Percentiles rank a stretch among this genome's conserved stretches.
Evolutionary conservation across 2,797 vertebrate species (phyloP).

Genomic region (Pterois miles): DNA sequence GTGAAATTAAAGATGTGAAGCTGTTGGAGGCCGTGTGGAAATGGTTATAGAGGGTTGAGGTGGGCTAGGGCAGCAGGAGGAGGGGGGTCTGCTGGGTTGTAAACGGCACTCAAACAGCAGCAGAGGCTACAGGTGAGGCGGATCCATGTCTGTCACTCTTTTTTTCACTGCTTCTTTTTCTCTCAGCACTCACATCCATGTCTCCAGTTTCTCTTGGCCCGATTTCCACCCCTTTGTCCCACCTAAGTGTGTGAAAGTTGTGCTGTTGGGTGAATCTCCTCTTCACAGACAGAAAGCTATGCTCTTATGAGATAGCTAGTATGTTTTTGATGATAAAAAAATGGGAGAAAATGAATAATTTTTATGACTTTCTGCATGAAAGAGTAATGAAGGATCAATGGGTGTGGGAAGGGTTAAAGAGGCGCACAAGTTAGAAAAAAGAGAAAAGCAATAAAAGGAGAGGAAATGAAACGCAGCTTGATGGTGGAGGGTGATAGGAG

Average conservation of each 20-base stretch:
- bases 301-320: neutral
- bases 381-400: neutral
- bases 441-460: slow-evolving; percentile 67
- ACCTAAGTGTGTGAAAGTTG: slow-evolving; percentile 68
- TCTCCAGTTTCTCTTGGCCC: slow-evolving; percentile 76
- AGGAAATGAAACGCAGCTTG: slow-evolving; percentile 78
- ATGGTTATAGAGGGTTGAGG: slow-evolving; percentile 30
- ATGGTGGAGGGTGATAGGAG: slow-evolving; percentile 59
- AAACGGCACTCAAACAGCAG: slow-evolving; percentile 5
- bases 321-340: neutral
- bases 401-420: slow-evolving; percentile 47
- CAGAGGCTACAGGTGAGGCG: slow-evolving; percentile 45
- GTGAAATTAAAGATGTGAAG: slow-evolving; percentile 76
- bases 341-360: neutral
- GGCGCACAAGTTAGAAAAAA: slow-evolving; percentile 30
- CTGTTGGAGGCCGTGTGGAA: slow-evolving; percentile 41
- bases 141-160: slow-evolving; percentile 52
- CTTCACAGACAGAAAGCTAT: neutral
- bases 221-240: slow-evolving; percentile 55
- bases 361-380: neutral
- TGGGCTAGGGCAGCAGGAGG: neutral
- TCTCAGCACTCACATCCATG: slow-evolving; percentile 47
- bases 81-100: neutral
- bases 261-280: slow-evolving; percentile 31
- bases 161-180: slow-evolving; percentile 43